phyloP scores from a whole-genome alignment of 1,140 invertebrate species.

The Eubasilissa regina region DNA sequence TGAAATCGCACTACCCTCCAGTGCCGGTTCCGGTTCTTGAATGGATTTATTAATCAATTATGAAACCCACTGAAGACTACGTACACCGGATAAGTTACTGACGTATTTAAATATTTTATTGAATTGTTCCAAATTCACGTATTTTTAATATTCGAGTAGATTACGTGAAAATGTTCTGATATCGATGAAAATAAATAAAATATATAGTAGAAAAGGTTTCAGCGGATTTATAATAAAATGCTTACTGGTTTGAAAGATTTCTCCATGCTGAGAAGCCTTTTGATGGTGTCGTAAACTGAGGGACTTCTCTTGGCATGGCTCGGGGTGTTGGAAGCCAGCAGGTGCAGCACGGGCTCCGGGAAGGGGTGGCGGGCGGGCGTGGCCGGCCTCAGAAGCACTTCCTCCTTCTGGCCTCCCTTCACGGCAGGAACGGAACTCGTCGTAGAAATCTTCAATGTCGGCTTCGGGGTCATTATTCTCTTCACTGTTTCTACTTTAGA shows the following conservation, averaged over 20 bases:
- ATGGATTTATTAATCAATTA: conserved; percentile 6
- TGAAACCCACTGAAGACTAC: neutral
- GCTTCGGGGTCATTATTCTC: conserved; percentile 28
- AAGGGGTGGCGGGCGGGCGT: conserved; percentile 68
- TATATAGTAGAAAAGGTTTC: neutral
- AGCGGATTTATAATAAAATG: conserved; percentile 19
- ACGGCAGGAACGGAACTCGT: conserved; percentile 54
- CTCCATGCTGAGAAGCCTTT: conserved; percentile 72
- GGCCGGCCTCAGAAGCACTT: conserved; percentile 74
- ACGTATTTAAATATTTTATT: neutral
- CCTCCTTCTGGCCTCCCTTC: conserved; percentile 75
- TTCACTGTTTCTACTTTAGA: conserved; percentile 44
- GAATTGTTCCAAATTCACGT: neutral
- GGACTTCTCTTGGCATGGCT: conserved; percentile 63
- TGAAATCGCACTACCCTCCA: conserved; percentile 1
- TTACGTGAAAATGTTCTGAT: neutral
- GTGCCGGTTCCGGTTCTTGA: conserved; percentile 20
- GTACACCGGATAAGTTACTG: neutral
- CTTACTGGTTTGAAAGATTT: conserved; percentile 69
- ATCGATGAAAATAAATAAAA: neutral
- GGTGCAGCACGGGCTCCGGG: conserved; percentile 68
- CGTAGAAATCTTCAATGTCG: conserved; percentile 39
- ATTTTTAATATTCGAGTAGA: neutral
- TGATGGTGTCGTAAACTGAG: conserved; percentile 73
- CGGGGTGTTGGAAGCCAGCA: conserved; percentile 64